Conservation (phyloP, 2,113 vertebrate genomes). For the Sakesphorus luctuosus region DNA sequence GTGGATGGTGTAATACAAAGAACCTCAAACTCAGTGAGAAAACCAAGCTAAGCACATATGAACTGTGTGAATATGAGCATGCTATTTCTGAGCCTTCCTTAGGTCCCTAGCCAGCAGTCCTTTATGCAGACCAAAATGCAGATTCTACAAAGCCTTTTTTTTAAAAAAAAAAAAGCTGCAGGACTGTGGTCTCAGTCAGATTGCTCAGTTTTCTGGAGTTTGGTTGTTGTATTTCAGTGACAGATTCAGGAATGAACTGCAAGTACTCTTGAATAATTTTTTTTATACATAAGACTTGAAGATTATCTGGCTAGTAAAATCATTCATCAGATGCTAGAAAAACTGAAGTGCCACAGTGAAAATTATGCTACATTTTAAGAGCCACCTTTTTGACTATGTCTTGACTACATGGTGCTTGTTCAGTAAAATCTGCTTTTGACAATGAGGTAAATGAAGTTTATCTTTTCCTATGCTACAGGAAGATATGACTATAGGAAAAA, state of each 20-base stretch:
- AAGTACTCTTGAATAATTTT: neutral
- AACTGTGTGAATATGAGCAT: neutral
- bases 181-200: neutral
- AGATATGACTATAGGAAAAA: neutral
- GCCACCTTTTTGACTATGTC: neutral
- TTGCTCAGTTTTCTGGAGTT: neutral
- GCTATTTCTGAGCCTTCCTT: neutral
- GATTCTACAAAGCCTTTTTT: neutral
- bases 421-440: neutral
- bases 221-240: neutral
- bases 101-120: neutral
- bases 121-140: neutral
- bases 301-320: neutral
- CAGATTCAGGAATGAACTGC: neutral
- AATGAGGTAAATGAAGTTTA: neutral
- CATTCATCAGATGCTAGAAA: neutral
- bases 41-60: neutral
- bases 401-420: neutral
- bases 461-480: neutral
- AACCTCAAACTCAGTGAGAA: neutral
- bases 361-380: neutral
- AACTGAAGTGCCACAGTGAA: neutral
- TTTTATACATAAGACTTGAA: neutral
- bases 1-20: neutral
- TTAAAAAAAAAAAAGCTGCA: neutral